Percentiles rank a stretch among this genome's conserved stretches.
phyloP scores from a whole-genome alignment of 2,797 vertebrate species.

The Sciurus carolinensis region DNA sequence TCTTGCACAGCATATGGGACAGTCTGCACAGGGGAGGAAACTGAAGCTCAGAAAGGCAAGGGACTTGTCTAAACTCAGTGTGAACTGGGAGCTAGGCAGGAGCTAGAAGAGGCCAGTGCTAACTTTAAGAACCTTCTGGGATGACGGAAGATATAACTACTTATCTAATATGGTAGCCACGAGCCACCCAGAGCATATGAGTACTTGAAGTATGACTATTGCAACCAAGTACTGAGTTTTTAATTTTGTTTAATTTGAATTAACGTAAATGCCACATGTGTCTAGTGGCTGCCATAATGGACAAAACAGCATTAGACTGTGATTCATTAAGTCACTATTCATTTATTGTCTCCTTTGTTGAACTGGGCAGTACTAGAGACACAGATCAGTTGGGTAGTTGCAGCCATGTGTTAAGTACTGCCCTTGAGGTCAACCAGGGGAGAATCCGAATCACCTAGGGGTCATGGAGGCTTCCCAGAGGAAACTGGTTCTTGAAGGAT shows the following conservation, averaged over 20 bases:
- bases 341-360: neutral
- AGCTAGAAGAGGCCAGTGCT: neutral
- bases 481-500: neutral
- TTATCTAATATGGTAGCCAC: neutral
- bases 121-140: neutral
- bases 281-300: neutral
- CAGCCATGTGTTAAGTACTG: neutral
- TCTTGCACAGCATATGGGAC: neutral
- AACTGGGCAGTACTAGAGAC: neutral
- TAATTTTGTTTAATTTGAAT: conserved; percentile 47
- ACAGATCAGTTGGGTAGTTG: neutral
- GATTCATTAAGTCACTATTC: neutral
- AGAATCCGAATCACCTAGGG: neutral
- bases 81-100: neutral
- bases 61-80: neutral
- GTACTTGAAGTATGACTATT: neutral
- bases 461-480: neutral
- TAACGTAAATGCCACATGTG: neutral
- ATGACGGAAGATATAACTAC: neutral
- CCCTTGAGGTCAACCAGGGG: neutral
- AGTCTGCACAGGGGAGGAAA: neutral
- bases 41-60: neutral
- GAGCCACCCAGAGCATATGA: neutral
- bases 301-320: neutral
- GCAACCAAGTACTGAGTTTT: neutral